These are phyloP conservation scores for Tiphia femorata DNA, from an alignment of 2,888 invertebrate species.

Conservation along the genomic window DNA sequence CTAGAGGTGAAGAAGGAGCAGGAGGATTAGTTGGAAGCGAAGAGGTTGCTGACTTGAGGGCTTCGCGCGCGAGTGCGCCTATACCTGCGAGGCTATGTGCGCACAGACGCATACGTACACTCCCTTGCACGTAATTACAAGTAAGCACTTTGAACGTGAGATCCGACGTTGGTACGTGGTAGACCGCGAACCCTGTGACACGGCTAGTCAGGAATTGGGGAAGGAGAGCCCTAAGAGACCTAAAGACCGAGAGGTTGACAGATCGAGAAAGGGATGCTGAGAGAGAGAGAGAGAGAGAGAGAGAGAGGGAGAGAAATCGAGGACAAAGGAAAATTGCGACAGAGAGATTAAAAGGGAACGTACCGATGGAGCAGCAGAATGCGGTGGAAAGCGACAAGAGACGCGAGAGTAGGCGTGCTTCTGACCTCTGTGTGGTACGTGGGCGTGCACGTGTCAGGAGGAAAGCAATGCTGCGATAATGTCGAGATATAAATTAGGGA, in stretches of 20 bases:
- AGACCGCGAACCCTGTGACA: conserved; percentile 14
- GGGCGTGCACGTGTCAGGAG: too few relatives aligned
- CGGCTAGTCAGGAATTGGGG: conserved; percentile 11
- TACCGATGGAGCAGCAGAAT: too few relatives aligned
- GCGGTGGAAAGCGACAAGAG: too few relatives aligned
- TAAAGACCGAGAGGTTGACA: not conserved
- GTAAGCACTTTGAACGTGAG: conserved; percentile 28
- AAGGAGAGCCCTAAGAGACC: not conserved
- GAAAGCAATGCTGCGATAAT: too few relatives aligned
- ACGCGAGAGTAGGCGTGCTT: too few relatives aligned
- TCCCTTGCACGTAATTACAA: conserved; percentile 33
- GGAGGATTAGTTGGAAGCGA: too few relatives aligned
- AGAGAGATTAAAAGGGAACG: too few relatives aligned
- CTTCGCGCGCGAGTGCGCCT: too few relatives aligned
- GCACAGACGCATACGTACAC: conserved; percentile 9
- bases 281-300: conserved; percentile 6
- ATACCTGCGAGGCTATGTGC: not conserved
- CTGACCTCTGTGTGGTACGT: too few relatives aligned
- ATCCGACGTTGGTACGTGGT: conserved; percentile 26
- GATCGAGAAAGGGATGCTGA: not conserved
- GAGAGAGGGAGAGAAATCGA: not conserved
- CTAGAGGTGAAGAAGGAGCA: too few relatives aligned
- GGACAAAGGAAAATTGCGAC: not conserved
- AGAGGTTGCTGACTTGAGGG: too few relatives aligned
- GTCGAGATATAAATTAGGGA: too few relatives aligned